phyloP scores from a whole-genome alignment of 2,113 vertebrate genomes.

The Saguinus midas region DNA sequence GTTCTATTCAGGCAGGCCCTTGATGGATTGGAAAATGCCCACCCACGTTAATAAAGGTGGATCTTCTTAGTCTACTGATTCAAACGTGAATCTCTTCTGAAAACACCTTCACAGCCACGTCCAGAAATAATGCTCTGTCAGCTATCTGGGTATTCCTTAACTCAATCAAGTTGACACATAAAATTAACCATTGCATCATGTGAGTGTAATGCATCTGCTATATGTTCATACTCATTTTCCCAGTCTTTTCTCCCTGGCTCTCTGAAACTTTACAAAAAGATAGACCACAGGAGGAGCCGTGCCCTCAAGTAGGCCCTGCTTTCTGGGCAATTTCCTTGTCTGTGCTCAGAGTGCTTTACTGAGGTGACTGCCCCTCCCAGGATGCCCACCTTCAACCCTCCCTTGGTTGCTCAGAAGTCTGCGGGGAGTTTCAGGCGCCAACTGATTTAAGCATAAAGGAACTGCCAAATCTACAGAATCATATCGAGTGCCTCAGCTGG shows the following conservation, averaged over 20 bases:
- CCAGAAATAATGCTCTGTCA: neutral
- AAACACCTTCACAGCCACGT: neutral
- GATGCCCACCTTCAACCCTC: neutral
- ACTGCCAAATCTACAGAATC: neutral
- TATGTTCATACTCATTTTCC: neutral
- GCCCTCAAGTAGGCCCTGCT: neutral
- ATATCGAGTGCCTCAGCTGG: neutral
- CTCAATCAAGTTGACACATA: neutral
- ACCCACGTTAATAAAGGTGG: neutral
- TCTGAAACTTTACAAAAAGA: neutral
- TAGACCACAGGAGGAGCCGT: neutral
- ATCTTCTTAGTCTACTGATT: neutral
- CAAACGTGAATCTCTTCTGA: neutral
- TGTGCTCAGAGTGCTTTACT: neutral
- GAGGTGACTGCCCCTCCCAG: neutral
- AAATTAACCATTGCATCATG: neutral
- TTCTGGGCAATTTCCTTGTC: neutral
- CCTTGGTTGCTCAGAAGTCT: neutral
- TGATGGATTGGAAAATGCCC: no score
- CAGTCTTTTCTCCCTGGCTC: neutral
- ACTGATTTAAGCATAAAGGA: neutral
- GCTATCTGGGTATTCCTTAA: neutral
- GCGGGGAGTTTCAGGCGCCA: neutral
- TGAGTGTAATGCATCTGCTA: neutral
- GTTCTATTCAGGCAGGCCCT: neutral